These are phyloP conservation scores for Ditylenchus dipsaci DNA, from an alignment of 1,140 invertebrate species.

Conservation along the genomic window DNA sequence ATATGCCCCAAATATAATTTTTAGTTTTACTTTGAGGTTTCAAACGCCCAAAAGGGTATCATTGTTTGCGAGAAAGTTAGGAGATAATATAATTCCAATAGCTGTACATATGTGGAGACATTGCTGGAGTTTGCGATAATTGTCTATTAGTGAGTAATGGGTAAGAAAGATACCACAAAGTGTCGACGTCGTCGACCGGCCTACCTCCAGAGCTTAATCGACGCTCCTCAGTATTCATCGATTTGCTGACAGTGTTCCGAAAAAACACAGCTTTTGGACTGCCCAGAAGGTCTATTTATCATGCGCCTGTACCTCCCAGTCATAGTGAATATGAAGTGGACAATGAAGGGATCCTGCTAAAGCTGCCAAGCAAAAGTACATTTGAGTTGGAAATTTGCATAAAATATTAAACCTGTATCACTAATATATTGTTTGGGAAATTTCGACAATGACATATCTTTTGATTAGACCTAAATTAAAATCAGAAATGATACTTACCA, in stretches of 20 bases:
- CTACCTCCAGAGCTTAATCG: conserved; percentile 29
- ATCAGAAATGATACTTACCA: too few relatives aligned
- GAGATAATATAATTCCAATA: neutral
- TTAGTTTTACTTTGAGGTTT: too few relatives aligned
- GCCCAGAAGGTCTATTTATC: conserved; percentile 24
- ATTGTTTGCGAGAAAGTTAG: too few relatives aligned
- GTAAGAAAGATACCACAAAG: neutral
- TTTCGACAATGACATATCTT: too few relatives aligned
- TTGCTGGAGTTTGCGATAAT: neutral
- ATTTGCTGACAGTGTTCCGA: conserved; percentile 55
- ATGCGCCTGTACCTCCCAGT: conserved; percentile 7
- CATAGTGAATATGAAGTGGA: neutral
- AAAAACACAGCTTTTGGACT: conserved; percentile 42
- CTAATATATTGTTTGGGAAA: too few relatives aligned
- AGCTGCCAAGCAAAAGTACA: too few relatives aligned
- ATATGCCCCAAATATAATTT: too few relatives aligned
- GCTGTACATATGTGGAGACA: neutral
- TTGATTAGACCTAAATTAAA: too few relatives aligned
- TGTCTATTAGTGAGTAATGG: neutral
- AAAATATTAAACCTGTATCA: too few relatives aligned
- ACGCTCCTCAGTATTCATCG: conserved; percentile 50
- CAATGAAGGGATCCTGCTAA: neutral
- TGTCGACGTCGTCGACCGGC: neutral
- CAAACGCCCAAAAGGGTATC: too few relatives aligned
- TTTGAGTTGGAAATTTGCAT: too few relatives aligned